Conservation (phyloP, 2,888 invertebrate species). For the Chalcis sispes region DNA sequence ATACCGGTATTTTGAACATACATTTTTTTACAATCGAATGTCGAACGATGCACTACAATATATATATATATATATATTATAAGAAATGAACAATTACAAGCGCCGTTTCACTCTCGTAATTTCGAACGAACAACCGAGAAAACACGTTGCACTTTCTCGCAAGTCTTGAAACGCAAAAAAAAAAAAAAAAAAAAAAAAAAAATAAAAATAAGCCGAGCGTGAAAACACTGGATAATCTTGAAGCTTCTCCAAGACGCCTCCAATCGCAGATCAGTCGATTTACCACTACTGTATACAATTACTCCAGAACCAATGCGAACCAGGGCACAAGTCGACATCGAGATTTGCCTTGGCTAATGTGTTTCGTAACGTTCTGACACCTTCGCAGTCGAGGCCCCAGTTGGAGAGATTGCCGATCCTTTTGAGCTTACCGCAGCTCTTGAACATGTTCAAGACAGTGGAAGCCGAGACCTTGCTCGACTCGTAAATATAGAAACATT, state of each 20-base stretch:
- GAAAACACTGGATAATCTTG: constrained; percentile 8
- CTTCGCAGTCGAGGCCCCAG: constrained; percentile 74
- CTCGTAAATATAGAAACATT: constrained; percentile 75
- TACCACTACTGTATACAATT: constrained; percentile 68
- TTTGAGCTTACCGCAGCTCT: constrained; percentile 70
- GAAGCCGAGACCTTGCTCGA: constrained; percentile 71
- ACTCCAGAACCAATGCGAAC: constrained; percentile 75
- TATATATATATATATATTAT: too few relatives aligned
- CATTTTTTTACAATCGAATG: background rate
- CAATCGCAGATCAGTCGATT: constrained; percentile 5
- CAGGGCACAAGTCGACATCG: constrained; percentile 73
- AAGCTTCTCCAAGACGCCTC: background rate
- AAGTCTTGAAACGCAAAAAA: background rate
- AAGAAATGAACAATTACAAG: background rate
- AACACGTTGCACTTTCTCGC: background rate
- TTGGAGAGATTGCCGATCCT: constrained; percentile 75
- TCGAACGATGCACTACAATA: background rate
- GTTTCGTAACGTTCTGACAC: constrained; percentile 68
- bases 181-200: background rate
- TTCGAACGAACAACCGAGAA: background rate
- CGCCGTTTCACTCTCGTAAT: background rate
- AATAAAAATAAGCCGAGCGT: background rate
- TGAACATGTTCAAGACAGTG: constrained; percentile 70
- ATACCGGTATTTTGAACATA: constrained; percentile 15
- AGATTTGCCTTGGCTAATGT: constrained; percentile 71